Conservation (phyloP, 1,140 invertebrate genomes). For the Drosophila persimilis region DNA sequence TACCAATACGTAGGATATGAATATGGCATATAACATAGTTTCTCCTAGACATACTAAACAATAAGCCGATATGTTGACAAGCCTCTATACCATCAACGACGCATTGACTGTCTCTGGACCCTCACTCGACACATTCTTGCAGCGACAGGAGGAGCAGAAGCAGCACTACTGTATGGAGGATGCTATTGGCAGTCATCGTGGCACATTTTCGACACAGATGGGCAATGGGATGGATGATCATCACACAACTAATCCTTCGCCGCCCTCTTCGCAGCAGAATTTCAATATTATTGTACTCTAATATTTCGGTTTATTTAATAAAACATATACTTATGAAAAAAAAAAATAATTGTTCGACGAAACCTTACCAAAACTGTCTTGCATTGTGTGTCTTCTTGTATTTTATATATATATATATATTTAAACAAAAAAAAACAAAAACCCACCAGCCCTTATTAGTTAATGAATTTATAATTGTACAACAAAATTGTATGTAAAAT, state of each 20-base stretch:
- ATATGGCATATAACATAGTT: slow-evolving; percentile 76
- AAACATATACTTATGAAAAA: slow-evolving; percentile 76
- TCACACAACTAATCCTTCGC: slow-evolving; percentile 34
- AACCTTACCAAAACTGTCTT: slow-evolving; percentile 65
- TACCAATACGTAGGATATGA: slow-evolving; percentile 80
- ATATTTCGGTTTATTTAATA: slow-evolving; percentile 83
- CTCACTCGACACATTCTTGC: background rate
- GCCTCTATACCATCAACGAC: slow-evolving; percentile 32
- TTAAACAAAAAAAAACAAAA: slow-evolving; percentile 22
- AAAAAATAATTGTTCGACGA: slow-evolving; percentile 45
- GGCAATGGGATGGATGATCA: slow-evolving; percentile 31
- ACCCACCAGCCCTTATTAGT: slow-evolving; percentile 45
- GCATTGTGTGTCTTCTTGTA: slow-evolving; percentile 80
- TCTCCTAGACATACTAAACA: slow-evolving; percentile 73
- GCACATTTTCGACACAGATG: slow-evolving; percentile 41
- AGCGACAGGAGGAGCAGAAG: slow-evolving; percentile 1
- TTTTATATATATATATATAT: slow-evolving; percentile 46
- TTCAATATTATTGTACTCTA: slow-evolving; percentile 82
- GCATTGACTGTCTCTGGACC: slow-evolving; percentile 19
- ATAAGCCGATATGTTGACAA: slow-evolving; percentile 73
- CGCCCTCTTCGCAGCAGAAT: slow-evolving; percentile 69
- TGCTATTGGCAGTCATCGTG: slow-evolving; percentile 20
- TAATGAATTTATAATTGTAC: slow-evolving; percentile 67
- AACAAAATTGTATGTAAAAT: slow-evolving; percentile 71
- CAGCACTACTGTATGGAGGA: slow-evolving; percentile 2